Evolutionary conservation across 2,797 vertebrate genomes (phyloP).

Genomic region (Myotis pilosus): DNA sequence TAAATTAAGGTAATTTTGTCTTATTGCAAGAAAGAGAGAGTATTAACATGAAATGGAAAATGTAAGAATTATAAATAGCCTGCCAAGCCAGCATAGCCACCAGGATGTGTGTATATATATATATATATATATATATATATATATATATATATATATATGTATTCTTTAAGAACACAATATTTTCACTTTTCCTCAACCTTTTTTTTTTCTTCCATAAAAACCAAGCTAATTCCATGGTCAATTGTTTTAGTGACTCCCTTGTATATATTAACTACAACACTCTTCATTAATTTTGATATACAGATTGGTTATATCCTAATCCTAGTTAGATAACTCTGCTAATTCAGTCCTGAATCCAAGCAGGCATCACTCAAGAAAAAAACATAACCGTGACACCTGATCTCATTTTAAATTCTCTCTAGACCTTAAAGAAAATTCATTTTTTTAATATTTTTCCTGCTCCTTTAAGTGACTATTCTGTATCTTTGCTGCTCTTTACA

Average conservation of each 20-base stretch:
- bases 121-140: no score
- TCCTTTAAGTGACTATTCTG: no score
- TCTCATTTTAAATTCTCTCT: neutral
- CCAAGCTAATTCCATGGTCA: neutral
- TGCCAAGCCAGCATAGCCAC: neutral
- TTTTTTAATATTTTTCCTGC: neutral
- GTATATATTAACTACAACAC: neutral
- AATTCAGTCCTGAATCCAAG: neutral
- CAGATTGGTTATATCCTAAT: neutral
- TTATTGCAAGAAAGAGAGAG: neutral
- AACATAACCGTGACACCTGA: rapidly evolving
- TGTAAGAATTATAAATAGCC: neutral
- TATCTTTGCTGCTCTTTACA: neutral
- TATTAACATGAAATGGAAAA: neutral
- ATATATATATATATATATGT: no score
- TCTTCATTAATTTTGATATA: neutral
- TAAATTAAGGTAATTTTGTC: neutral
- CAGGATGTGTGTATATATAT: no score
- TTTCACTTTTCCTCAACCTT: constrained; percentile 13
- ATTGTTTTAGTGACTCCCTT: neutral
- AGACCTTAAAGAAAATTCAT: neutral
- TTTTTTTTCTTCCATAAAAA: neutral
- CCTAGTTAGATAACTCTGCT: neutral
- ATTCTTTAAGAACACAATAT: neutral
- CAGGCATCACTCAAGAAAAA: neutral